Base-by-base conservation (phyloP, 2,113 vertebrate species). In the Neolamprologus hecqui region DNA sequence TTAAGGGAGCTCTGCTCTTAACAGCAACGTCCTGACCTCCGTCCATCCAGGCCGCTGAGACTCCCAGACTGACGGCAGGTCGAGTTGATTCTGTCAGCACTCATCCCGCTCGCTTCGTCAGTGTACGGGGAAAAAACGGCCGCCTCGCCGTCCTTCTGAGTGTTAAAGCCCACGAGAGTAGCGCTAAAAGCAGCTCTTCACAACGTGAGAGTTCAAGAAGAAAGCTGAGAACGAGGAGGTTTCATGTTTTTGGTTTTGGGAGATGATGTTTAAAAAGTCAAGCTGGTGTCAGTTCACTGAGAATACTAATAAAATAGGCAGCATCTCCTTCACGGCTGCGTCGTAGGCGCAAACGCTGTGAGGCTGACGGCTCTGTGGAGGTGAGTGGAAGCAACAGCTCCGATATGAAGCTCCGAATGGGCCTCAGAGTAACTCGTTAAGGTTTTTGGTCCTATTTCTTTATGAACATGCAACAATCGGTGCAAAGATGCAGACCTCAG, bases 141-240 rank as follows among this genome's bases (percentile, higher is more conserved):
- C 5, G 15, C 53, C 83, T 13, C 33, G 5, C 75, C 45, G 1
- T 77, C 45, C 9, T 6, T 47, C 12, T 13, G 13, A 40, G 84
- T 3, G 84, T 23, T 2, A 23, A 58, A 58, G 70, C 45, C 70
- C 70, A 49, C 3, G 40, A 86, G 75, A 55, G 75, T 15, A 45
- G 73, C 1, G 9, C 88, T 84, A 86, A 89, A 77, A 89, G 81
- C 81, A 63, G 81, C 81, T 81, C 84, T 86, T 55, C n/a, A n/a
- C 63, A 7, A 28, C 4, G 4, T 3, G 35, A 68, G 47, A 68
- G 84, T 57, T 85, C 70, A 2, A 28, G 65, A 14, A 26, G 54
- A 11, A 47, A 21, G 79, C 45, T 5, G 65, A 53, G 88, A 80
- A 73, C 4, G 3, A 58, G 6, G 11, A 73, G 42, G n/a, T 1